A percentile compares a stretch with the other conserved stretches of the same genome.
Evolutionary conservation across 2,113 vertebrate genomes (phyloP).

Genomic region (Thermophis baileyi): DNA sequence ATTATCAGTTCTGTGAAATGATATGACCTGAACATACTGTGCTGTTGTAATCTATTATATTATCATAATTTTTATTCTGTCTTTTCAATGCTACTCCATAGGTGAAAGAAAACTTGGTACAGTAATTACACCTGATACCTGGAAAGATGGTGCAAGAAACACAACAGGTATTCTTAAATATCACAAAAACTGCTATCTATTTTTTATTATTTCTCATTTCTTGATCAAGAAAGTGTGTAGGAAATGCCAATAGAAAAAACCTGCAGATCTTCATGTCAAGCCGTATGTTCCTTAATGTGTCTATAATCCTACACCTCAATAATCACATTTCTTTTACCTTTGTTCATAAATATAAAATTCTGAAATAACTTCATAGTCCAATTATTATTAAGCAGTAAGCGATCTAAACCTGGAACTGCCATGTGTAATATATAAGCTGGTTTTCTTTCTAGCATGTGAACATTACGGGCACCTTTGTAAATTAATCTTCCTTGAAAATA

Average conservation of each 20-base stretch:
- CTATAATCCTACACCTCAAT: neutral
- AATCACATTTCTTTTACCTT: neutral
- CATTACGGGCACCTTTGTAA: neutral
- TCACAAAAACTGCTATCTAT: neutral
- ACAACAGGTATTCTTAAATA: conserved; percentile 83
- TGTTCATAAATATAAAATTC: neutral
- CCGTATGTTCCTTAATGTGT: neutral
- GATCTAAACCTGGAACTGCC: neutral
- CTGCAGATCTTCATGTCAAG: neutral
- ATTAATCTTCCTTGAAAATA: neutral
- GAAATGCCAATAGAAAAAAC: neutral
- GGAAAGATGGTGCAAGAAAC: conserved; percentile 97
- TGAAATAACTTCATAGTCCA: neutral
- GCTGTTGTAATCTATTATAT: neutral
- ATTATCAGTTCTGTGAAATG: neutral
- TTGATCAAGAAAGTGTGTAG: neutral
- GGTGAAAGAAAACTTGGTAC: conserved; percentile 97
- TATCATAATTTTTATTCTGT: neutral
- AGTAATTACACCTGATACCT: conserved; percentile 96
- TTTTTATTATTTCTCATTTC: neutral
- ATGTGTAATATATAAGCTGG: neutral
- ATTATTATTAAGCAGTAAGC: neutral
- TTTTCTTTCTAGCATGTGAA: neutral
- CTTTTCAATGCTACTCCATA: conserved; percentile 44
- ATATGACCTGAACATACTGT: neutral